Evolutionary conservation across 1,140 invertebrate genomes (phyloP).

Genomic region (Cheumatopsyche charites): DNA sequence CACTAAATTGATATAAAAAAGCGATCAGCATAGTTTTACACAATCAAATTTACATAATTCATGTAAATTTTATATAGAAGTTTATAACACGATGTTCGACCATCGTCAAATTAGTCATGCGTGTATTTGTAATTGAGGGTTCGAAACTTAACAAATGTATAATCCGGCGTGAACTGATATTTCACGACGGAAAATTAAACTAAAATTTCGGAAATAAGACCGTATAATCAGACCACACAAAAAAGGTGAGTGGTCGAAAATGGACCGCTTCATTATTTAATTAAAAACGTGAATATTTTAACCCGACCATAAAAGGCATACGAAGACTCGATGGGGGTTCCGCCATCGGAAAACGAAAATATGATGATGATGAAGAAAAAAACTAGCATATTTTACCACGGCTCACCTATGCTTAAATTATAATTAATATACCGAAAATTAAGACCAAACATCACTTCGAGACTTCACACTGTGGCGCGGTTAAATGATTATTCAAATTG

Average conservation of each 20-base stretch:
- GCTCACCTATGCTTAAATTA: constrained; percentile 9
- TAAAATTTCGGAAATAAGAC: too few relatives aligned
- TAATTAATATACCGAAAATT: constrained; percentile 12
- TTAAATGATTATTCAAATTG: constrained; percentile 13
- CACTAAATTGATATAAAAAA: too few relatives aligned
- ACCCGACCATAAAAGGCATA: constrained; percentile 1
- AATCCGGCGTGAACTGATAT: background rate
- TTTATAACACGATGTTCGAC: too few relatives aligned
- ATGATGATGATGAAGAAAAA: background rate
- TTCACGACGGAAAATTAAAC: too few relatives aligned
- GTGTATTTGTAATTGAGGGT: background rate
- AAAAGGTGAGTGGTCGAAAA: too few relatives aligned
- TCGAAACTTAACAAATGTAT: background rate
- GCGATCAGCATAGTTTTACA: too few relatives aligned
- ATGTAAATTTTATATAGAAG: too few relatives aligned
- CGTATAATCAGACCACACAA: too few relatives aligned
- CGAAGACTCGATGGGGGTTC: background rate
- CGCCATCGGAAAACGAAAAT: background rate
- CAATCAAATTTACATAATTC: too few relatives aligned
- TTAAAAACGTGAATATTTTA: constrained; percentile 7
- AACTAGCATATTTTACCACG: background rate
- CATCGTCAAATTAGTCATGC: too few relatives aligned
- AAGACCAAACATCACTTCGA: background rate
- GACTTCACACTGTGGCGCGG: constrained; percentile 6
- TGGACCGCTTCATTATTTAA: constrained; percentile 2